Conservation (phyloP, 2,797 vertebrate genomes). For the Mallotus villosus region DNA sequence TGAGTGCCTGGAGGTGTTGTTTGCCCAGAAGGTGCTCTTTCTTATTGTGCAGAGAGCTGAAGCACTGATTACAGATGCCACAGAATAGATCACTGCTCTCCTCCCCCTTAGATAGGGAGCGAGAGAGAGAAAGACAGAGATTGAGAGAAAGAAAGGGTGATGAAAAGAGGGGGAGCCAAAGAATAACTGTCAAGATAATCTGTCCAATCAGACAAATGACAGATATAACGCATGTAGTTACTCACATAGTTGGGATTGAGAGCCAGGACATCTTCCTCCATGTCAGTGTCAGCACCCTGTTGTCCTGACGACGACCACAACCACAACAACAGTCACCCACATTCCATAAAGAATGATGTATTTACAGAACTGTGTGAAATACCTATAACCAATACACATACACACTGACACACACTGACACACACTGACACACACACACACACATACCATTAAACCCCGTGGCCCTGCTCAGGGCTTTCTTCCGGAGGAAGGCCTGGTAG, state of each 20-base stretch:
- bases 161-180: too few species aligned
- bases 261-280: constrained; percentile 26
- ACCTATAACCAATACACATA: neutral
- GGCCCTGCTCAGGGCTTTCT: neutral
- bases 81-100: constrained; percentile 24
- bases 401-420: too few species aligned
- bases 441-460: constrained; percentile 13
- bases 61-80: constrained; percentile 35
- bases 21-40: constrained; percentile 40
- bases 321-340: neutral
- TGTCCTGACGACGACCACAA: constrained; percentile 14
- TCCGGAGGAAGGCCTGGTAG: constrained; percentile 38
- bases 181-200: too few species aligned
- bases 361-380: neutral
- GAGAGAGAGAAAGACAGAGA: neutral
- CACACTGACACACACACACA: neutral
- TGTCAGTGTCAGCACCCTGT: constrained; percentile 19
- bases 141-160: too few species aligned
- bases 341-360: neutral
- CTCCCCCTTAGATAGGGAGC: constrained; percentile 17
- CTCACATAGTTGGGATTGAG: constrained; percentile 28
- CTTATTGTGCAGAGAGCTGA: constrained; percentile 35
- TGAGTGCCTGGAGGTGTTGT: constrained; percentile 37
- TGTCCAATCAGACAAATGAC: too few species aligned
- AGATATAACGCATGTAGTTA: neutral